A percentile compares a stretch with the other conserved stretches of the same genome.
phyloP scores from a whole-genome alignment of 2,113 vertebrate species.

The Perca fluviatilis region DNA sequence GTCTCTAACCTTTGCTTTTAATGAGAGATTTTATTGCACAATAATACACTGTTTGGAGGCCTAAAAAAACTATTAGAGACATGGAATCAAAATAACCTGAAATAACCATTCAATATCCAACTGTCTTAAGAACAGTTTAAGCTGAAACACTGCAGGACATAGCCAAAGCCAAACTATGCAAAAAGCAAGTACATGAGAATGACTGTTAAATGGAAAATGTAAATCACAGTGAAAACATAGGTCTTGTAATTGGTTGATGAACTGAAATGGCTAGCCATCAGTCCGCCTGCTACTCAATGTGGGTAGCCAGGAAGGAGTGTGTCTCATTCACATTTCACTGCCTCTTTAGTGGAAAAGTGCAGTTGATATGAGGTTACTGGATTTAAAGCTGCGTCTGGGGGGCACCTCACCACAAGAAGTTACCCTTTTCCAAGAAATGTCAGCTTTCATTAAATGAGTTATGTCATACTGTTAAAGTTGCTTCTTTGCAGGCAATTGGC shows the following conservation, averaged over 20 bases:
- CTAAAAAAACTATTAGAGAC: not conserved
- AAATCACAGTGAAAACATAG: slow-evolving; percentile 23
- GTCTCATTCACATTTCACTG: slow-evolving; percentile 39
- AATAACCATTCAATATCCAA: not conserved
- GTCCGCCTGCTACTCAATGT: not conserved
- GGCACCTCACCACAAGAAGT: slow-evolving; percentile 49
- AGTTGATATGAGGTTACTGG: slow-evolving; percentile 54
- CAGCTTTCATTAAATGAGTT: slow-evolving; percentile 59
- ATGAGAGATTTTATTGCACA: not conserved
- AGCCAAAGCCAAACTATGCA: not conserved
- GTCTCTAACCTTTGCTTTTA: slow-evolving; percentile 3
- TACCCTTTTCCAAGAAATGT: slow-evolving; percentile 60
- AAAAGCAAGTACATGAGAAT: not conserved
- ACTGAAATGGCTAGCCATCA: slow-evolving; percentile 16
- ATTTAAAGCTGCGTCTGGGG: slow-evolving; percentile 38
- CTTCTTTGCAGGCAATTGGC: slow-evolving; percentile 38
- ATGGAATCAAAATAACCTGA: not conserved
- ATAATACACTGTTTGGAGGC: not conserved
- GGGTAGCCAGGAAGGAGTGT: slow-evolving; percentile 3
- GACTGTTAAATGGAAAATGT: slow-evolving; percentile 26
- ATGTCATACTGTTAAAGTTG: slow-evolving; percentile 49
- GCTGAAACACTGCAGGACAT: not conserved
- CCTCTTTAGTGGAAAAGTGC: slow-evolving; percentile 43
- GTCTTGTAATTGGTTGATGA: slow-evolving; percentile 24
- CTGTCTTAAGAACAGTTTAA: not conserved